Percentiles rank a stretch among this genome's conserved stretches.
Conservation (phyloP, 1,140 invertebrate species). For the Diabrotica virgifera region DNA sequence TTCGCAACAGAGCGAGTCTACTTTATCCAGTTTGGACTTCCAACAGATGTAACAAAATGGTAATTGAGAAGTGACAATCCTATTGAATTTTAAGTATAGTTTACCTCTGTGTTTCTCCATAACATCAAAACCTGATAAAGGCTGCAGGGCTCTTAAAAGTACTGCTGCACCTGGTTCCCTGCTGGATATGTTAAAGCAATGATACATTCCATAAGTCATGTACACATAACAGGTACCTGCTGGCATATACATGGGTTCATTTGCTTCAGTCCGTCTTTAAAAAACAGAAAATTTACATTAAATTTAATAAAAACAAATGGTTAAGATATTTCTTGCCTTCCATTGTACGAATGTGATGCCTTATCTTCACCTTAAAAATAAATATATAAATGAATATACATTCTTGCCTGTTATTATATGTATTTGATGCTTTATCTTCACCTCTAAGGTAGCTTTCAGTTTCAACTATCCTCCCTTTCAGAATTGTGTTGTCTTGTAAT, state of each 20-base stretch:
- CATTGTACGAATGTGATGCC: constrained; percentile 66
- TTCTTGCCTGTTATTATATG: constrained; percentile 51
- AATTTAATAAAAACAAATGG: background rate
- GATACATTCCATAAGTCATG: constrained; percentile 79
- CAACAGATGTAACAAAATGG: too few species aligned
- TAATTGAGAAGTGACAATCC: too few species aligned
- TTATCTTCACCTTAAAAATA: constrained; percentile 52
- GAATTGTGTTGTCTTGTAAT: constrained; percentile 53
- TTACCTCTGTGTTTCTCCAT: constrained; percentile 55
- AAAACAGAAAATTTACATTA: constrained; percentile 8
- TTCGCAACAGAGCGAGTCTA: too few species aligned
- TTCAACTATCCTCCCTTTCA: constrained; percentile 72
- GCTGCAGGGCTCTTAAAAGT: constrained; percentile 69
- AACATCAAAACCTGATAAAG: constrained; percentile 58
- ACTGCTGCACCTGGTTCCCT: constrained; percentile 67
- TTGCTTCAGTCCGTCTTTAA: constrained; percentile 60
- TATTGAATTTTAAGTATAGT: too few species aligned
- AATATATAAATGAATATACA: constrained; percentile 5
- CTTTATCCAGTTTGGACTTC: too few species aligned
- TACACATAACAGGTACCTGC: constrained; percentile 81
- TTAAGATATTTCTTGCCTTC: constrained; percentile 33
- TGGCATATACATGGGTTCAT: constrained; percentile 76
- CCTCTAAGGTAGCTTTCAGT: constrained; percentile 74
- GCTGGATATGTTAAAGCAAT: constrained; percentile 81
- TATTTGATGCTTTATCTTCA: constrained; percentile 71